Base-by-base conservation (phyloP, 2,888 invertebrate species). In the Digitonthophagus gazella region DNA sequence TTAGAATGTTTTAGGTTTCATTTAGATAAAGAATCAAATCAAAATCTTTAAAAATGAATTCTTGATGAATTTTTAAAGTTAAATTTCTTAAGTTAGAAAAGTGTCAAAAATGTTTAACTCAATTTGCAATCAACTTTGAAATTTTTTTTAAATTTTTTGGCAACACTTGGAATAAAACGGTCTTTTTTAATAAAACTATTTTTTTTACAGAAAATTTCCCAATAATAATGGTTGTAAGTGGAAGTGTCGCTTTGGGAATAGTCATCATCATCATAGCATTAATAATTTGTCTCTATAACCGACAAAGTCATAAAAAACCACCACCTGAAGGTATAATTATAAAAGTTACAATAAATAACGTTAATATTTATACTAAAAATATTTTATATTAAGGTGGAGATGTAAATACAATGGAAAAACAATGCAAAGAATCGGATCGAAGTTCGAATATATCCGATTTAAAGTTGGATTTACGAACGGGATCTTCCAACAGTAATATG, bases 401-500 rank as follows among this genome's bases (percentile, higher is more conserved):
- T 72, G 81, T 83, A 67, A 84, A 89, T 73, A 86, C 86, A 57
- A 85, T 83, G 64, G 86, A 86, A 74, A 86, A 86, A 74, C 85
- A 85, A 73, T 90, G 87, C 74, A 90, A 91, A 75, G 92, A 92
- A 80, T 95, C 95, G 69, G 96, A 96, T 81, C 87, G 94, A 74
- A 95, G 95, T 78, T 96, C 96, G 66, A 95, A 95, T 80, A 95
- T 96, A 77, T 96, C 96, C 74, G 96, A 96, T 83, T 85, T 96
- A 80, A 96, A 96, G 83, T 87, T 95, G 73, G 96, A 96, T 83
- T 87, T 96, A 72, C 86, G 95, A 70, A 95, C 95, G 63, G 91
- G 91, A 6, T 92, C 92, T 72, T 92, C 92, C 55, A 90, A 89
- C 77, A 92, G 92, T 81, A 92, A 93, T 80, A 79, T 83, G 63